These are phyloP conservation scores for Rhingia campestris DNA, from an alignment of 2,888 invertebrate genomes.

Conservation along the genomic window DNA sequence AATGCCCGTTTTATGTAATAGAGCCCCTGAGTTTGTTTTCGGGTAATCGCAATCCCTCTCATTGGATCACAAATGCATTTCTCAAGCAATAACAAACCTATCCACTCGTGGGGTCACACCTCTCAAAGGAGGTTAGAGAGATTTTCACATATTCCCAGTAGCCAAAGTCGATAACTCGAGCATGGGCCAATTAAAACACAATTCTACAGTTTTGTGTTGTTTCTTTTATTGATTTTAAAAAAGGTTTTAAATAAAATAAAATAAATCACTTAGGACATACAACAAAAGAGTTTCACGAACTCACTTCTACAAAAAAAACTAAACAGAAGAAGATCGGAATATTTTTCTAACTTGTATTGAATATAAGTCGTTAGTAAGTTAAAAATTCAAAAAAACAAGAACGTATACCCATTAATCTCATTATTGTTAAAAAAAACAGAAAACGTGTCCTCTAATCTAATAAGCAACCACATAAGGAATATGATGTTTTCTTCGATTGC, in stretches of 20 bases:
- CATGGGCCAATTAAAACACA: neutral
- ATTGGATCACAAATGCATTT: too few species aligned
- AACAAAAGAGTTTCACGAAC: conserved; percentile 48
- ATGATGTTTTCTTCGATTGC: neutral
- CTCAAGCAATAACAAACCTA: too few species aligned
- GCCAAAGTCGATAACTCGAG: too few species aligned
- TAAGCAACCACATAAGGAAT: conserved; percentile 56
- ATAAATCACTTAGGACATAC: conserved; percentile 41
- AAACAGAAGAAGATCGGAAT: neutral
- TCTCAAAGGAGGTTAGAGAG: too few species aligned
- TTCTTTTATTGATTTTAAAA: conserved; percentile 38
- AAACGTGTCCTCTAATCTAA: conserved; percentile 25
- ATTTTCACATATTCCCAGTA: too few species aligned
- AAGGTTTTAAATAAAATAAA: conserved; percentile 13
- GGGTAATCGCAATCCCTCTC: too few species aligned
- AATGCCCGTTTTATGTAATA: too few species aligned
- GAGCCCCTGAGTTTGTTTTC: too few species aligned
- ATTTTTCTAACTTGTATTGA: conserved; percentile 34
- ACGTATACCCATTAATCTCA: conserved; percentile 33
- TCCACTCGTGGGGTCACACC: too few species aligned
- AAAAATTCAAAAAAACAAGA: too few species aligned
- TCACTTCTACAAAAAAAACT: conserved; percentile 15
- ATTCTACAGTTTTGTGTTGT: neutral
- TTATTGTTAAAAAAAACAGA: neutral
- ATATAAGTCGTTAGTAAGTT: too few species aligned